These are phyloP conservation scores for Cantharis rufa DNA, from an alignment of 2,888 invertebrate species.

Conservation along the genomic window DNA sequence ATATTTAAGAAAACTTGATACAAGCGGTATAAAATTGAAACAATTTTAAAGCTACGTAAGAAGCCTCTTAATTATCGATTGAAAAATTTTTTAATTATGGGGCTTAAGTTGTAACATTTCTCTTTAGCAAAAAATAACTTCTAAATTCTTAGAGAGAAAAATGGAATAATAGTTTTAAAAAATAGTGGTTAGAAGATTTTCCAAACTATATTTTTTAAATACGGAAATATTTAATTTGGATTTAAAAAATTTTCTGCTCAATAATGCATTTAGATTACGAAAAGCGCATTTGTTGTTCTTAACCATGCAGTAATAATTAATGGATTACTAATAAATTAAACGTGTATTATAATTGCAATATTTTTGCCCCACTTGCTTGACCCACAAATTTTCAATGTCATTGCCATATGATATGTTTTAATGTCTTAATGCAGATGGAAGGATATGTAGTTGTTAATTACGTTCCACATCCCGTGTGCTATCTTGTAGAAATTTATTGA, in stretches of 20 bases:
- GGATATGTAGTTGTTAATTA: background rate
- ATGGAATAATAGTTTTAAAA: no score
- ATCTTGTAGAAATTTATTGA: background rate
- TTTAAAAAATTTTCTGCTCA: background rate
- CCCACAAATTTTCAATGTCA: constrained; percentile 48
- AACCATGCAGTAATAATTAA: background rate
- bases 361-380: constrained; percentile 46
- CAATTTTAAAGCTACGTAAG: no score
- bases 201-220: no score
- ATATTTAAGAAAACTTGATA: no score
- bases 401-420: constrained; percentile 41
- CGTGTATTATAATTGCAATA: constrained; percentile 37
- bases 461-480: background rate
- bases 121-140: no score
- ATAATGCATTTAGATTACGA: background rate
- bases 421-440: background rate
- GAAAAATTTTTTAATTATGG: no score
- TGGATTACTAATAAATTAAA: background rate
- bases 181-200: no score
- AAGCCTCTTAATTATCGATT: no score
- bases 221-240: background rate
- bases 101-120: no score
- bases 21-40: no score
- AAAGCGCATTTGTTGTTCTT: background rate
- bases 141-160: no score